Evolutionary conservation across 1,140 invertebrate species (phyloP).

Genomic region (Rhizoglyphus robini): DNA sequence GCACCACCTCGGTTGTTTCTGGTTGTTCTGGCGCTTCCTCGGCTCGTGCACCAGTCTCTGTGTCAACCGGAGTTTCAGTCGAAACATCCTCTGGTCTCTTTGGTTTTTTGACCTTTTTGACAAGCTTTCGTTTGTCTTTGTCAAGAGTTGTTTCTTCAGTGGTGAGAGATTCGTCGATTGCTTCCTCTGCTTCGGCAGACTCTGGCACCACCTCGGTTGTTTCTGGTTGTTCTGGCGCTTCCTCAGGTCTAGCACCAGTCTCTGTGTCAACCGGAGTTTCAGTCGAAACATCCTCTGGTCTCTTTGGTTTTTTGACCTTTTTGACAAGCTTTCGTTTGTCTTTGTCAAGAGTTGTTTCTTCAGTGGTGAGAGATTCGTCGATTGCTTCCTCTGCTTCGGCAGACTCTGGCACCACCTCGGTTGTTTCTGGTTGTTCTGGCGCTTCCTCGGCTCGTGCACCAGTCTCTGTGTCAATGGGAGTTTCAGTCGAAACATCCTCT

Average conservation of each 20-base stretch:
- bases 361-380: too few relatives aligned
- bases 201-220: background rate
- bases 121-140: background rate
- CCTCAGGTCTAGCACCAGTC: background rate
- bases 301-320: background rate
- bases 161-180: too few relatives aligned
- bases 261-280: background rate
- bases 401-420: background rate
- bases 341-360: background rate
- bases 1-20: slow-evolving; percentile 32
- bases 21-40: slow-evolving; percentile 35
- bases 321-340: background rate
- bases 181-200: slow-evolving; percentile 30
- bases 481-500: background rate
- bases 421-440: background rate
- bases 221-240: background rate
- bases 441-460: background rate
- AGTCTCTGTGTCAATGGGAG: background rate
- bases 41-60: slow-evolving; percentile 24
- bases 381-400: background rate
- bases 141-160: background rate
- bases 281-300: background rate
- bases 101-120: background rate
- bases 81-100: too few relatives aligned
- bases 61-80: slow-evolving; percentile 32